Conservation (phyloP, 2,797 vertebrate species). For the Danio albolineatus region DNA sequence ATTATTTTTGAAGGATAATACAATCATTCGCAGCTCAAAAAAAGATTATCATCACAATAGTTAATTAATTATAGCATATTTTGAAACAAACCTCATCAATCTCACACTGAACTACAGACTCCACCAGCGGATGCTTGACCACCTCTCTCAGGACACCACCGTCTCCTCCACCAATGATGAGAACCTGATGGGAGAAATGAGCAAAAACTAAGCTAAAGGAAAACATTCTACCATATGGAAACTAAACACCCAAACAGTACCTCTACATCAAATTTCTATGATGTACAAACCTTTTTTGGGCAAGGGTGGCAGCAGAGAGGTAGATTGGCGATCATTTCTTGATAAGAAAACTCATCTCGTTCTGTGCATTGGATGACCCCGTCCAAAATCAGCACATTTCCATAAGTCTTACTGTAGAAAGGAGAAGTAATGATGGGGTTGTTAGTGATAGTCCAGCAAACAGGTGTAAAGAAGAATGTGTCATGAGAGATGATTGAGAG, state of each 20-base stretch:
- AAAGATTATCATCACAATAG: no score
- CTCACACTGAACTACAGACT: slow-evolving; percentile 93
- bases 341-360: slow-evolving; percentile 96
- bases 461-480: background rate
- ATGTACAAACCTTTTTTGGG: slow-evolving; percentile 87
- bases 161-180: slow-evolving; percentile 96
- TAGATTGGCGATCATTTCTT: slow-evolving; percentile 98
- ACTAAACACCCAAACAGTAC: background rate
- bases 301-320: slow-evolving; percentile 92
- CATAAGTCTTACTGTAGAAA: slow-evolving; percentile 90
- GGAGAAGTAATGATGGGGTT: background rate
- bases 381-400: slow-evolving; percentile 94
- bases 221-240: background rate
- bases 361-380: slow-evolving; percentile 99
- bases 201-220: background rate
- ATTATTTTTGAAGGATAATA: no score
- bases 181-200: slow-evolving; percentile 78
- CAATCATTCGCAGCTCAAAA: no score
- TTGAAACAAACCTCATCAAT: slow-evolving; percentile 96
- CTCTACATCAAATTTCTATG: background rate
- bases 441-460: background rate
- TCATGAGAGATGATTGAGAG: background rate
- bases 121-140: slow-evolving; percentile 91
- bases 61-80: no score
- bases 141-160: slow-evolving; percentile 95